Base-by-base conservation (phyloP, 1,140 invertebrate genomes). In the Pseudomyrmex concolor region DNA sequence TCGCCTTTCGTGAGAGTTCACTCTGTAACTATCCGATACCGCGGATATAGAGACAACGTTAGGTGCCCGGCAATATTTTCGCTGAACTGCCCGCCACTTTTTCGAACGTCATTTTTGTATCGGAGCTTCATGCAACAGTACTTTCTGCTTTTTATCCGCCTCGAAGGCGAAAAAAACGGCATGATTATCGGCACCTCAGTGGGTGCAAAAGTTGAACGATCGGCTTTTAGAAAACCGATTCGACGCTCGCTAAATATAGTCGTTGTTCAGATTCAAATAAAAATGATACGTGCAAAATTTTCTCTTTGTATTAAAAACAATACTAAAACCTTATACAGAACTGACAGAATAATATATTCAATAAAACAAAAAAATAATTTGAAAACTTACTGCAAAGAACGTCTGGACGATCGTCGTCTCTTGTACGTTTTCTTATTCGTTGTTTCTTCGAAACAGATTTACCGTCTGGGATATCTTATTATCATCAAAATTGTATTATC, bases 21-120 rank as follows among this genome's bases (percentile, higher is more conserved):
- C 25, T 15, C 59, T 22, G 7, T 50, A 55, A 54, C 80, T 76
- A 80, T 80, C 67, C 34, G 70, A 71, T 80, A 70, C 43, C 54
- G 48, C 66, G 54, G 66, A 50, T 59, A 34, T 7, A 80, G 76
- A 50, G 76, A 60, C 76, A 80, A 71, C 76, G 76, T 70, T 70
- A 59, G 66, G 50, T 1, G 9, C 9, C 19, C 43, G 66, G 76
- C 34, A 34, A 70, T 80, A 80, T 70, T 80, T 71, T 59, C 43
- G 22, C 34, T 2, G 34, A 19, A 48, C 19, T 66, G 64, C 48
- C 51, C 43, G 43, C 63, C 19, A 43, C 51, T 77, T 64, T 80
- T 70, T 71, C 17, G 15, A 59, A n/a, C 54, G 12, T 25, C 19
- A 2, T 70, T 80, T 70, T 80, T 78, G 15, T 19, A 25, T 15